Conservation (phyloP, 1,140 invertebrate species). For the Drosophila erecta region DNA sequence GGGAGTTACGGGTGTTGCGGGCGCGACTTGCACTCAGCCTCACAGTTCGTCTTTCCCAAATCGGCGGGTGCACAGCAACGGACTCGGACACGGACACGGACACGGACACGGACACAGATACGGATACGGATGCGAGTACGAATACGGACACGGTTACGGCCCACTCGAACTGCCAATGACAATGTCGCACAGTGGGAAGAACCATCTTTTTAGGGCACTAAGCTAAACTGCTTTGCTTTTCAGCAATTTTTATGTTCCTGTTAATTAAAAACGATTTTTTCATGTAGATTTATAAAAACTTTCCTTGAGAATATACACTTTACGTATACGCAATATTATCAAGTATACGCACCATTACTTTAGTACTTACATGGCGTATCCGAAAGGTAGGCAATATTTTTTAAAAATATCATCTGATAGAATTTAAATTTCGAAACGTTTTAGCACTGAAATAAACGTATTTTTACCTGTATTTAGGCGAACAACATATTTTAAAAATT, state of each 20-base stretch:
- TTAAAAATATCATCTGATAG: too few relatives aligned
- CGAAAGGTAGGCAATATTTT: background rate
- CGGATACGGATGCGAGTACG: background rate
- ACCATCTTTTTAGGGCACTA: background rate
- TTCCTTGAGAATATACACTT: too few relatives aligned
- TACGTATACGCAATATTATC: background rate
- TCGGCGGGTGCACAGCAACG: conserved; percentile 7
- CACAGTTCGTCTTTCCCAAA: conserved; percentile 59
- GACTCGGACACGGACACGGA: conserved; percentile 10
- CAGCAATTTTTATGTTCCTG: background rate
- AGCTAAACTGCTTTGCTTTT: background rate
- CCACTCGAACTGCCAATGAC: conserved; percentile 31
- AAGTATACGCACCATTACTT: background rate
- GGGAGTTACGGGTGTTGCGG: conserved; percentile 32
- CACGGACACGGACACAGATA: conserved; percentile 3
- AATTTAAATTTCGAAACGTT: too few relatives aligned
- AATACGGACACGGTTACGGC: conserved; percentile 7
- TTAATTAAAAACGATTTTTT: background rate
- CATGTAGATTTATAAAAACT: too few relatives aligned
- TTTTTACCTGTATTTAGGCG: background rate
- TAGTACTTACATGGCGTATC: too few relatives aligned
- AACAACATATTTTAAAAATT: too few relatives aligned
- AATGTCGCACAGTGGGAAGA: conserved; percentile 26
- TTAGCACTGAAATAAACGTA: too few relatives aligned
- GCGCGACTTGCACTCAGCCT: conserved; percentile 74